These are phyloP conservation scores for Ranitomeya variabilis DNA, from an alignment of 2,113 vertebrate species.

Conservation along the genomic window DNA sequence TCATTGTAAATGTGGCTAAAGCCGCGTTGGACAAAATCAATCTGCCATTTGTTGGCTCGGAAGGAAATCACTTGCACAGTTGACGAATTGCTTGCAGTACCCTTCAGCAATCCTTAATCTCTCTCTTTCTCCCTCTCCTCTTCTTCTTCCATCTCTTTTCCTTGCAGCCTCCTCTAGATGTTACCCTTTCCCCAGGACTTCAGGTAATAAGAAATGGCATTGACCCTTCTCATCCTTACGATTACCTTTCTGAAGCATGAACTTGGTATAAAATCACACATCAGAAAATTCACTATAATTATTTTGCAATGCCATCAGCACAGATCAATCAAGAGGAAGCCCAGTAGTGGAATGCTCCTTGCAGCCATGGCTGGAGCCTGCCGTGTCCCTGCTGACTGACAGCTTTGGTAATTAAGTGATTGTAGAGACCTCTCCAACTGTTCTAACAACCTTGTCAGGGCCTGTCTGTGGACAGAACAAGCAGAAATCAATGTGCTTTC, in stretches of 20 bases:
- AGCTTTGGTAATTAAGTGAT: slow-evolving; percentile 99
- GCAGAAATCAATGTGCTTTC: slow-evolving; percentile 91
- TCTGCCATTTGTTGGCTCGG: slow-evolving; percentile 88
- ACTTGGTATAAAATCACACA: slow-evolving; percentile 91
- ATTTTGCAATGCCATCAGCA: slow-evolving; percentile 96
- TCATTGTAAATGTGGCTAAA: slow-evolving; percentile 84
- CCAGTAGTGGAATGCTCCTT: slow-evolving; percentile 86
- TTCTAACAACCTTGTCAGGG: slow-evolving; percentile 97
- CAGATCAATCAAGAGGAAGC: slow-evolving; percentile 90
- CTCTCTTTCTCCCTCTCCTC: slow-evolving; percentile 65
- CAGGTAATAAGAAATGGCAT: slow-evolving; percentile 94
- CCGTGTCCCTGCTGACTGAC: slow-evolving; percentile 90
- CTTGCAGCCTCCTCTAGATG: slow-evolving; percentile 66
- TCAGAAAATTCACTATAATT: slow-evolving; percentile 94
- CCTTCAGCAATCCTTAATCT: slow-evolving; percentile 78
- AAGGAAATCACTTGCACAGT: slow-evolving; percentile 82
- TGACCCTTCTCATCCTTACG: slow-evolving; percentile 89
- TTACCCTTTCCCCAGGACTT: slow-evolving; percentile 79
- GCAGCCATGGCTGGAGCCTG: slow-evolving; percentile 80
- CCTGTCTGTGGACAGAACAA: slow-evolving; percentile 88
- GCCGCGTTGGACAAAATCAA: slow-evolving; percentile 87
- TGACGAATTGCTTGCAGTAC: slow-evolving; percentile 80
- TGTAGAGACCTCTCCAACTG: slow-evolving; percentile 91
- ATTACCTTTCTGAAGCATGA: slow-evolving; percentile 94
- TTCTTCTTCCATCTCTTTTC: slow-evolving; percentile 57